Conservation (phyloP, 2,888 invertebrate species). For the Drosophila eohydei region DNA sequence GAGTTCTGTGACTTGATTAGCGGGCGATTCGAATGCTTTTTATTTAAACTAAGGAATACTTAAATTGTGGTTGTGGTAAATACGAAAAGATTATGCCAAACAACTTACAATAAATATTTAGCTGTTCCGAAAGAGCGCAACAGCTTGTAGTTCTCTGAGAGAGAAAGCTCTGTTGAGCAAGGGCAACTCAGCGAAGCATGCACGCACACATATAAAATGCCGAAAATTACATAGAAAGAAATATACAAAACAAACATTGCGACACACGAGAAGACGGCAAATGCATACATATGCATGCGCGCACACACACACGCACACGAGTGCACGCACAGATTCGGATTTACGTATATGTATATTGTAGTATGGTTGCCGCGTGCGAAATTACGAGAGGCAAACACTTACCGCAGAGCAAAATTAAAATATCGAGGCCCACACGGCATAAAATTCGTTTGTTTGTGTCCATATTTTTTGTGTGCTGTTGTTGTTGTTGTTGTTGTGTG, state of each 20-base stretch:
- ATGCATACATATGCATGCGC: conserved; percentile 15
- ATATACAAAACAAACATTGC: conserved; percentile 42
- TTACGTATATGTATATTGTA: not conserved
- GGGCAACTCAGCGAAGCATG: conserved; percentile 10
- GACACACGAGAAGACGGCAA: conserved; percentile 26
- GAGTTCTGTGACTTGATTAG: not conserved
- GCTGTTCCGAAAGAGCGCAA: conserved; percentile 31
- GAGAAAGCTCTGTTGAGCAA: conserved; percentile 35
- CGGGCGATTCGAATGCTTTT: not conserved
- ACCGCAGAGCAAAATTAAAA: conserved; percentile 89
- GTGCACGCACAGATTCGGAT: conserved; percentile 2
- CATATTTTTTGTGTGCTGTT: conserved; percentile 66
- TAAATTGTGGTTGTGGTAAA: not conserved
- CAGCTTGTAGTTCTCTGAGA: conserved; percentile 2
- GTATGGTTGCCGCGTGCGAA: conserved; percentile 9
- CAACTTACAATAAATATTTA: no score
- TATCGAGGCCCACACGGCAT: conserved; percentile 89
- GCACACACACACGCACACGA: not conserved
- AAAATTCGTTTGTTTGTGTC: conserved; percentile 85
- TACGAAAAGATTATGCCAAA: not conserved
- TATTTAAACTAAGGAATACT: not conserved
- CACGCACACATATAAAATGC: conserved; percentile 19
- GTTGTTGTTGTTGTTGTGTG: conserved; percentile 24
- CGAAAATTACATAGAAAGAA: conserved; percentile 42
- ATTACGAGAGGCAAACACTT: conserved; percentile 83